Evolutionary conservation across 2,888 invertebrate species (phyloP).

Genomic region (Leptopterna dolabrata): DNA sequence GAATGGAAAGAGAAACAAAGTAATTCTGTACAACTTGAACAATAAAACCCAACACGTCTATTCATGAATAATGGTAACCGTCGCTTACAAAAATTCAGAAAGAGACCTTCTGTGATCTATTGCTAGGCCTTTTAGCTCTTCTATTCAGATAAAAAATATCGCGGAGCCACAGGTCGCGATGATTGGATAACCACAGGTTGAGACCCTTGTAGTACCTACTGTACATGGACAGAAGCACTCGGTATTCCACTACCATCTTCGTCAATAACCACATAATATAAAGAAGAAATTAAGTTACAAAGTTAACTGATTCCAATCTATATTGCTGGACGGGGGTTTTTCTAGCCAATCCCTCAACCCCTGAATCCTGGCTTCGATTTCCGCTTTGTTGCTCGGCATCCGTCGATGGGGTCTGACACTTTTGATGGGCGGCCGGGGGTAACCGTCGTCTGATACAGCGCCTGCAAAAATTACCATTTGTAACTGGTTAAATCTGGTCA

Average conservation of each 20-base stretch:
- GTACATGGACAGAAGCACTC: not conserved
- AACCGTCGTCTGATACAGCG: slow-evolving; percentile 25
- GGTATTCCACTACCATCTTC: not conserved
- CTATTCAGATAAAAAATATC: not conserved
- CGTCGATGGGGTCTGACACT: slow-evolving; percentile 28
- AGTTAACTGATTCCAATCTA: slow-evolving; percentile 56
- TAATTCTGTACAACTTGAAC: no score
- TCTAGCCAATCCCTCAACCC: slow-evolving; percentile 57
- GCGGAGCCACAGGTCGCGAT: not conserved
- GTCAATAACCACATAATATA: not conserved
- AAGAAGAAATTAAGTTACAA: slow-evolving; percentile 34
- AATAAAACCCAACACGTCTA: no score
- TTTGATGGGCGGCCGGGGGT: slow-evolving; percentile 9
- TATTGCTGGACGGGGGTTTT: slow-evolving; percentile 50
- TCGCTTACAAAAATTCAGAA: not conserved
- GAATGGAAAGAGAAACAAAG: no score
- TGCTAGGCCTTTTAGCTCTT: not conserved
- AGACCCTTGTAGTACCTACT: not conserved
- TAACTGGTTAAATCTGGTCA: not conserved
- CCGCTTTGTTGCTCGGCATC: slow-evolving; percentile 49
- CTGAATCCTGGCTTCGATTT: slow-evolving; percentile 57
- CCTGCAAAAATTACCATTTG: slow-evolving; percentile 8
- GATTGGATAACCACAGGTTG: not conserved
- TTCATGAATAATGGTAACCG: not conserved
- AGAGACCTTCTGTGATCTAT: not conserved